Base-by-base conservation (phyloP, 2,113 vertebrate species). In the Rostratula benghalensis region DNA sequence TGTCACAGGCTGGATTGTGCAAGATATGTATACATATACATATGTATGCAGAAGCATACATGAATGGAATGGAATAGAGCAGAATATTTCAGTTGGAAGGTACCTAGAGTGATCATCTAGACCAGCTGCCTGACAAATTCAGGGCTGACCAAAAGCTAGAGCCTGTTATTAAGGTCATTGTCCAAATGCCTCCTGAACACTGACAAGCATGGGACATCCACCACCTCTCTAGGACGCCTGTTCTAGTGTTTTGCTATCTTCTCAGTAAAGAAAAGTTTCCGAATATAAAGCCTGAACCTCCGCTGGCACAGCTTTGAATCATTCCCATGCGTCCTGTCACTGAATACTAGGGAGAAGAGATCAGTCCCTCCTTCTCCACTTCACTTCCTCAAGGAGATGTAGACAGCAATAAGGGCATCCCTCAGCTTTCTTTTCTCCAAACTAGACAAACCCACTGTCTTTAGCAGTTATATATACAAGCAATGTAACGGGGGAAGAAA, bases 401-500 rank as follows among this genome's bases (percentile, higher is more conserved):
- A 68, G 53, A 64, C 37, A 45, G 15, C 27, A 53, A 1, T 0
- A 2, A 68, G 14, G 7, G 48, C 3, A 0, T 19, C 10, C 13
- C 31, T 67, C 75, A 50, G 33, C 9, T 24, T 88, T 13, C 23
- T 45, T 45, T 50, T 30, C 45, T 53, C n/a, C 75, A 68, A 33
- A 37, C 28, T 50, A 33, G 59, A 41, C 22, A n/a, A 69, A 56
- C 10, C 6, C 33, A 11, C 16, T 2, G 8, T 21, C 28, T 45
- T 51, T 33, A 77, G 48, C 22, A 21, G 19, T 3, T 13, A 5
- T 2, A 48, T 5, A 16, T 57, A 20, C 5, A 78, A 35, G 7
- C 13, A 65, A 13, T 17, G 33, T 10, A 53, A 48, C 1, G 8
- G 13, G 2, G 3, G 2, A 0, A 1, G 4, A 14, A 5, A 37